Evolutionary conservation across 2,113 vertebrate genomes (phyloP).

Genomic region (Collichthys lucidus): DNA sequence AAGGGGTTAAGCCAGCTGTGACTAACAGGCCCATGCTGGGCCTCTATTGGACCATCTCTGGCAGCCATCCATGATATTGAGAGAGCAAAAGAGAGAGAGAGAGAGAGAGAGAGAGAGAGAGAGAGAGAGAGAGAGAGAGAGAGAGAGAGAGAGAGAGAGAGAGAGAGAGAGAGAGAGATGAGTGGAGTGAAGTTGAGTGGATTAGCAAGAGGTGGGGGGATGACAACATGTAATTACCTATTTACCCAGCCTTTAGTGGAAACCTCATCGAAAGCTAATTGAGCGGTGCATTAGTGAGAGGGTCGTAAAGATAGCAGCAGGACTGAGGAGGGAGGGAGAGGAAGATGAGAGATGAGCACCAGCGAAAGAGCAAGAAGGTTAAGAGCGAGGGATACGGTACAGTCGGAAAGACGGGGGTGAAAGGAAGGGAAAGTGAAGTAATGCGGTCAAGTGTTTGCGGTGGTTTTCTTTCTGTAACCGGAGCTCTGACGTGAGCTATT

Average conservation of each 20-base stretch:
- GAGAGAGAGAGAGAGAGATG: constrained; percentile 35
- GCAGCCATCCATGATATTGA: constrained; percentile 72
- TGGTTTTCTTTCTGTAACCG: not conserved
- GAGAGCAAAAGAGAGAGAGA: constrained; percentile 38
- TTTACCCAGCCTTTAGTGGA: constrained; percentile 78
- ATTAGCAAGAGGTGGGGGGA: constrained; percentile 74
- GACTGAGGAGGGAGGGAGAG: constrained; percentile 37
- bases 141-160: too few species aligned
- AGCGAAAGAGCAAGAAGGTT: constrained; percentile 46
- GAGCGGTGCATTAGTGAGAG: constrained; percentile 76
- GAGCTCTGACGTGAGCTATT: constrained; percentile 27
- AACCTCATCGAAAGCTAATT: constrained; percentile 78
- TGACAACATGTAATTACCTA: constrained; percentile 83
- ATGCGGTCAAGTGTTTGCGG: constrained; percentile 8
- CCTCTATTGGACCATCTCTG: constrained; percentile 70
- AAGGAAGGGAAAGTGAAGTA: constrained; percentile 23
- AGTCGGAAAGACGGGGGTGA: not conserved
- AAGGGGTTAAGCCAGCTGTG: constrained; percentile 76
- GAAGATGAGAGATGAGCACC: constrained; percentile 61
- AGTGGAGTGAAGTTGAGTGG: constrained; percentile 71
- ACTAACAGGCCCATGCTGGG: constrained; percentile 70
- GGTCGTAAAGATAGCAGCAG: constrained; percentile 67
- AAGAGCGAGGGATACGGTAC: constrained; percentile 14
- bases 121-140: not conserved
- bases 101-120: constrained; percentile 33